Evolutionary conservation across 1,140 invertebrate species (phyloP).

Genomic region (Drosophila ogumai): DNA sequence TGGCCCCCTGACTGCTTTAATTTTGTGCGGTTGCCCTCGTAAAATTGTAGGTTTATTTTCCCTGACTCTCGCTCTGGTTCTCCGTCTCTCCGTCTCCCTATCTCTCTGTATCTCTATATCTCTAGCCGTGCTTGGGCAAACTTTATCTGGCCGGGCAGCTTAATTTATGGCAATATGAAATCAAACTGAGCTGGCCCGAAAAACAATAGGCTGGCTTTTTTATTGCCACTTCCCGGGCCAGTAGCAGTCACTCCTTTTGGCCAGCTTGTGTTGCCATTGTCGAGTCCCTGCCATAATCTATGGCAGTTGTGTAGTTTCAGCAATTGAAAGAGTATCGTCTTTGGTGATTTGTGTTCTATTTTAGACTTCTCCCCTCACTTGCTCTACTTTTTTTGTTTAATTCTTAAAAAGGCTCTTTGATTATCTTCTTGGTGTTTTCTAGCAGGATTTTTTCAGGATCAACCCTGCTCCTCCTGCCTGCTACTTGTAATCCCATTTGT

Average conservation of each 20-base stretch:
- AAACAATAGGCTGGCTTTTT: constrained; percentile 43
- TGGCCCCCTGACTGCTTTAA: constrained; percentile 44
- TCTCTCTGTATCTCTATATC: constrained; percentile 3
- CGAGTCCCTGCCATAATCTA: constrained; percentile 24
- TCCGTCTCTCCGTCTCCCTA: neutral
- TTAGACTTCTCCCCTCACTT: neutral
- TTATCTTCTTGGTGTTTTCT: neutral
- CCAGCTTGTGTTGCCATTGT: constrained; percentile 17
- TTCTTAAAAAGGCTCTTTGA: neutral
- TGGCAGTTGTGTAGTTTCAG: constrained; percentile 35
- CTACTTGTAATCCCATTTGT: constrained; percentile 46
- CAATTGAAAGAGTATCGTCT: constrained; percentile 29
- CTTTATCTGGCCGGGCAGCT: constrained; percentile 45
- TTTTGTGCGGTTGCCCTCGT: constrained; percentile 49
- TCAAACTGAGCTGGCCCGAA: constrained; percentile 42
- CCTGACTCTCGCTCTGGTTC: neutral
- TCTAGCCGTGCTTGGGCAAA: constrained; percentile 11
- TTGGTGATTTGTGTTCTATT: constrained; percentile 3
- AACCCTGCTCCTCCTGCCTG: constrained; percentile 4
- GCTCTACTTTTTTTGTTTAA: constrained; percentile 1
- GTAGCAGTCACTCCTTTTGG: neutral
- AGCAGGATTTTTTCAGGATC: neutral
- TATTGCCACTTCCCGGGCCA: constrained; percentile 27
- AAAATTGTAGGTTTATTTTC: constrained; percentile 46
- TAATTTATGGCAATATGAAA: constrained; percentile 58